Base-by-base conservation (phyloP, 1,140 invertebrate genomes). In the Mactra quadrangularis region DNA sequence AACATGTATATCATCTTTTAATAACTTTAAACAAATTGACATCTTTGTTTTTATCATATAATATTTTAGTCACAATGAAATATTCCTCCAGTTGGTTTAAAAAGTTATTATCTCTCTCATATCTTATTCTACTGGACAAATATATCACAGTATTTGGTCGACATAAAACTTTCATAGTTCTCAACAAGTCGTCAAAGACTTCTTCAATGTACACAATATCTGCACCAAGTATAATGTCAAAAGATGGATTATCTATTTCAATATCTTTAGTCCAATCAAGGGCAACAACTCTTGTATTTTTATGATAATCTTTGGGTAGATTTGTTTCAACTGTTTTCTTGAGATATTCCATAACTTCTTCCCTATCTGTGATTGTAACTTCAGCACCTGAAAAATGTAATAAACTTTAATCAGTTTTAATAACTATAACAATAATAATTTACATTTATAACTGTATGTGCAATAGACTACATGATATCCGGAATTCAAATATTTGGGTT, bases 161-260 rank as follows among this genome's bases (percentile, higher is more conserved):
- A 62, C 87, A 86, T 15, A 92, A 68, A 29, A 91, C 85, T 15
- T 71, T 33, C 25, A 93, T 62, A n/a, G 91, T 92, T 13, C 68
- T 87, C 52, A 92, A 50, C 25, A 93, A 85, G 78, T 88, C 88
- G 15, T 83, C 47, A 82, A 93, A 93, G 17, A 90, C 88, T 13
- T 91, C 90, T 82, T 93, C 89, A 41, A 93, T 90, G 66, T 93
- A 93, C 22, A 93, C 88, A n/a, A 93, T 89, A 75, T 93, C 92
- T 52, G 92, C 91, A 13, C 91, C 92, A n/a, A 93, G 35, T 50
- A 93, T 87, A 15, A 93, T 68, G 82, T 93, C 91, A 87, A 82
- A 91, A 25, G 83, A 77, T n/a, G 70, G 15, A 25, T 50, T 17
- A 59, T 70, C 87, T 31, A 83, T 64, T 29, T 83, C 52, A 0